Evolutionary conservation across 2,888 invertebrate genomes (phyloP), one percentile per base, ranked within the genome.

Genomic region (Nomada flava): DNA sequence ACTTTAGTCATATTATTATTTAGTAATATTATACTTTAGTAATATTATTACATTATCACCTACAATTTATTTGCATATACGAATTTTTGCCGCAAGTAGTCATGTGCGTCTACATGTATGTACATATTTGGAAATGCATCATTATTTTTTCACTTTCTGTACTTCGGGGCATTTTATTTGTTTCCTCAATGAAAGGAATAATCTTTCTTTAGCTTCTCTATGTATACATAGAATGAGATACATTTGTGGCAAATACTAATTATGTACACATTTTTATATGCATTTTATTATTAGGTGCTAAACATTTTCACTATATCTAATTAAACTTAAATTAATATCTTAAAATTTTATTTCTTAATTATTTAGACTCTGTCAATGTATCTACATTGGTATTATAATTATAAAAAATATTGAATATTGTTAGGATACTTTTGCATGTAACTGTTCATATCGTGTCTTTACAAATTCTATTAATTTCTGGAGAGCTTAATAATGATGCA

Each of bases 401-500:
- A 29, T 50, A 13, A 20, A 72, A 47, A 13, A n/a, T 20, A 29
- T 65, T 59, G 53, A 23, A 44, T 53, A 62, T 53, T 59, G 18
- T 63, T 74, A 65, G 52, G 26, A 26, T 23, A 67, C 65, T 50
- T 29, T 69, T 50, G 23, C 57, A 36, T 60, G 67, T 62, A 67
- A 67, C 47, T 68, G 77, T 74, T 78, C 74, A 78, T 47, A 47
- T 42, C n/a, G 0, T 62, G 67, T 23, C 15, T 47, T 73, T 59
- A 72, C 20, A 50, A 50, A 74, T 26, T 59, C 10, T 18, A 76
- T 76, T 47, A 26, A 59, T 76, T 78, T 64, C 13, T 73, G 60
- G 53, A 73, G 20, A 62, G 20, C 60, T 77, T 47, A 52, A 73
- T 64, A 73, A 73, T 15, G 26, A 10, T 72, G 77, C 72, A 73